A percentile compares a stretch with the other conserved stretches of the same genome.
phyloP scores from a whole-genome alignment of 2,888 invertebrate genomes.

The Drosophila rubida region DNA sequence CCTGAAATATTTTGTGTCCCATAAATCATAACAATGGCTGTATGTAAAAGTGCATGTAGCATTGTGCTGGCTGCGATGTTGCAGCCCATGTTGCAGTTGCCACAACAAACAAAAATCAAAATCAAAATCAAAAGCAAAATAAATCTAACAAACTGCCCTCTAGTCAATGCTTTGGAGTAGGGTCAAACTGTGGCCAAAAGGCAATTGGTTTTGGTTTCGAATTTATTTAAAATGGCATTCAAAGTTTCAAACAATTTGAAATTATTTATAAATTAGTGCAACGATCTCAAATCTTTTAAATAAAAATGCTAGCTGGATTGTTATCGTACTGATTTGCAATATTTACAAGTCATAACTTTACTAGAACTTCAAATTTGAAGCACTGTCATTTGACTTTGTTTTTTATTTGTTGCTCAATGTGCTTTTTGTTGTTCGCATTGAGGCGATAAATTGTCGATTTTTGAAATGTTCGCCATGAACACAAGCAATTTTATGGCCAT shows the following conservation, averaged over 20 bases:
- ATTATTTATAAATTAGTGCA: too few species aligned
- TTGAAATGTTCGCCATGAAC: conserved; percentile 65
- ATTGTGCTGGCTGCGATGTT: conserved; percentile 35
- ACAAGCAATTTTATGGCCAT: conserved; percentile 71
- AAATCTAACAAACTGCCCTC: conserved; percentile 56
- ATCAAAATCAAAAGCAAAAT: conserved; percentile 72
- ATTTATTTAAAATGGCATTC: too few species aligned
- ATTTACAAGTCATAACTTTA: too few species aligned
- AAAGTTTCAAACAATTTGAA: too few species aligned
- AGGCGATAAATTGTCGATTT: conserved; percentile 72
- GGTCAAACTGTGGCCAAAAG: conserved; percentile 4
- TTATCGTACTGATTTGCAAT: too few species aligned
- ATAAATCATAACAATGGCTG: conserved; percentile 79
- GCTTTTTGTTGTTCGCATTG: conserved; percentile 2
- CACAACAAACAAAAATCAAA: conserved; percentile 66
- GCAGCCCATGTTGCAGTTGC: conserved; percentile 50
- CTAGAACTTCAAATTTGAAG: not conserved
- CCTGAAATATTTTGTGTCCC: conserved; percentile 72
- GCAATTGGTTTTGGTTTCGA: not conserved
- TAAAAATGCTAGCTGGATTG: too few species aligned
- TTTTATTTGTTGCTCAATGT: conserved; percentile 7
- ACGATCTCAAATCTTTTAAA: too few species aligned
- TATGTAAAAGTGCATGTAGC: conserved; percentile 66
- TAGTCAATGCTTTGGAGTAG: conserved; percentile 6
- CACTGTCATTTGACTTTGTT: not conserved